Evolutionary conservation across 2,888 invertebrate species (phyloP), one percentile per base, ranked within the genome.

Genomic region (Slavum lentiscoides): DNA sequence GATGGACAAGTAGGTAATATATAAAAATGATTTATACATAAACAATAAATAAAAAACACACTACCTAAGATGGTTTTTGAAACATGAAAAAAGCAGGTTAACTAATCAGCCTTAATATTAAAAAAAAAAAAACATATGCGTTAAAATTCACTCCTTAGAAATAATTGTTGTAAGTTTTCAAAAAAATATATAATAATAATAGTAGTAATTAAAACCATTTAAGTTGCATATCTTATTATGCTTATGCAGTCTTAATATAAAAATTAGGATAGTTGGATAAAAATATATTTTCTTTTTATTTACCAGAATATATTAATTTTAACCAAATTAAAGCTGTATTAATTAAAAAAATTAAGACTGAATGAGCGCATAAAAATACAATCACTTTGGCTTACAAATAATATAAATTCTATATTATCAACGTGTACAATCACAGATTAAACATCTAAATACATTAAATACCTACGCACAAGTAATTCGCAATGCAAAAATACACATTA

Each of bases 61-160:
- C n/a, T 68, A 76, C 43, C 13, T 59, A 59, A 67, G 58, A 59
- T 30, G 30, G 59, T 49, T 11, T 76, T 59, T 68, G 59, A 67
- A 74, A 23, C 59, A 68, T 68, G 55, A 72, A 39, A 30, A 69
- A 72, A 72, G 72, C 64, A 30, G 53, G 70, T 80, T 80, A 80
- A 80, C 72, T 80, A 80, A 80, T 80, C 80, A 80, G 80, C 80
- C 80, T 80, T 80, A 39, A 55, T 6, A 9, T 43, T 43, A 43
- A 43, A 64, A 64, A 67, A 64, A 73, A 61, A 70, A 72, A 58
- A 80, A 55, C 49, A 7, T 37, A 21, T 23, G 39, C 37, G 17
- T 49, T 59, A 49, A 58, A 58, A 74, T 74, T 68, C 30, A 62
- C 17, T 74, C 55, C 21, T 66, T 59, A 43, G 58, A 75, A 75